Evolutionary conservation across 1,140 invertebrate genomes (phyloP).

Genomic region (Sitobion miscanthi): DNA sequence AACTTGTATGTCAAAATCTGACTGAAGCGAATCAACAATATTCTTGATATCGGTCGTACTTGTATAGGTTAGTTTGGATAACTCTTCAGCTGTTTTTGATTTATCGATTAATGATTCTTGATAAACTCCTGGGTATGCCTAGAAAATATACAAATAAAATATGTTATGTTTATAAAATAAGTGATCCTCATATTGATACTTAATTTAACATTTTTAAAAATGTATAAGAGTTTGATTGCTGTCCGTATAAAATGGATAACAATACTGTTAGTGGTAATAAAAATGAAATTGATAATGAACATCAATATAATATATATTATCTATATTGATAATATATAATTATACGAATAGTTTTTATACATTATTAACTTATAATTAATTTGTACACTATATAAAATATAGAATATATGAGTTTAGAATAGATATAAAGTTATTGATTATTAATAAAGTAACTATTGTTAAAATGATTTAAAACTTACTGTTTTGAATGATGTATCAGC

Average conservation of each 20-base stretch:
- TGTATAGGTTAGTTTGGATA: conserved; percentile 58
- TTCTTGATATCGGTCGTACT: conserved; percentile 56
- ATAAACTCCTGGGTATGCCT: conserved; percentile 46
- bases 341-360: too few species aligned
- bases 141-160: not conserved
- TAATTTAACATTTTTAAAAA: not conserved
- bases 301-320: too few species aligned
- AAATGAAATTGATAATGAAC: too few species aligned
- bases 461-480: not conserved
- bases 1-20: conserved; percentile 64
- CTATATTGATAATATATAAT: too few species aligned
- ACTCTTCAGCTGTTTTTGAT: conserved; percentile 61
- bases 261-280: too few species aligned
- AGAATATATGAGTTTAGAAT: not conserved
- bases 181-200: not conserved
- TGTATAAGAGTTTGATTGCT: too few species aligned
- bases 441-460: not conserved
- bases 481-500: conserved; percentile 61
- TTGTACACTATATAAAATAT: not conserved
- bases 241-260: too few species aligned
- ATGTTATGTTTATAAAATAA: too few species aligned
- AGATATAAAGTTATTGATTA: not conserved
- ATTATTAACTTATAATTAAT: not conserved
- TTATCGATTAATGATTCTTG: conserved; percentile 53
- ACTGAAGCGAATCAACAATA: conserved; percentile 59